phyloP scores from a whole-genome alignment of 2,113 vertebrate genomes.

The Gnathonemus longibarbis region DNA sequence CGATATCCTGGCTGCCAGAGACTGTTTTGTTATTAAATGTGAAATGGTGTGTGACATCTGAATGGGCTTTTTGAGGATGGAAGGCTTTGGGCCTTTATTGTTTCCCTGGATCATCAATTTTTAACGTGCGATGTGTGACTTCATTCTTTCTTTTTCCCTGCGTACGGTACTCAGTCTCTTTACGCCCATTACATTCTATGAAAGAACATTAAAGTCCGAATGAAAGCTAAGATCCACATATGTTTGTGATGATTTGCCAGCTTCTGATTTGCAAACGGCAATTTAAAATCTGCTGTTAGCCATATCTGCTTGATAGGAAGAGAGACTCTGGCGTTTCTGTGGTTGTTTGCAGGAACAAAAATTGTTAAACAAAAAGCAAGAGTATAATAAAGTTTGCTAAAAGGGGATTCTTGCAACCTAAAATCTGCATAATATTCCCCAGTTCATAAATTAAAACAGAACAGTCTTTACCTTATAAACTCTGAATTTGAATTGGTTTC shows the following conservation, averaged over 20 bases:
- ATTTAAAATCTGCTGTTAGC: background rate
- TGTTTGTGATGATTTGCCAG: background rate
- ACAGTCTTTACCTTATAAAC: background rate
- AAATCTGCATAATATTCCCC: background rate
- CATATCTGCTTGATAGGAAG: background rate
- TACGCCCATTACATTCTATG: background rate
- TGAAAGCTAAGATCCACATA: background rate
- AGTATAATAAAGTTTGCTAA: background rate
- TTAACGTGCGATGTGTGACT: background rate
- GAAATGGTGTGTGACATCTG: conserved; percentile 1
- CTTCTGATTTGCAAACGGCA: background rate
- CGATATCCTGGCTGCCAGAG: background rate
- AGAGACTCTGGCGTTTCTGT: background rate
- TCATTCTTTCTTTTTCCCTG: background rate
- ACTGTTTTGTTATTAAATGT: conserved; percentile 7
- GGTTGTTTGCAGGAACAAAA: background rate
- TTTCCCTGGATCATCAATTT: background rate
- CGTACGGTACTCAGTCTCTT: background rate
- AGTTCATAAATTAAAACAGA: background rate
- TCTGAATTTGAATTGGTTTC: background rate
- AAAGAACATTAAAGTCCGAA: background rate
- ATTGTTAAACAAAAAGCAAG: background rate
- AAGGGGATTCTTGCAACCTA: background rate
- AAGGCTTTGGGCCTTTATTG: background rate
- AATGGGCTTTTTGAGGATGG: background rate